phyloP scores from a whole-genome alignment of 53 echinoderm and acorn worm genomes.

The Luidia sarsii region DNA sequence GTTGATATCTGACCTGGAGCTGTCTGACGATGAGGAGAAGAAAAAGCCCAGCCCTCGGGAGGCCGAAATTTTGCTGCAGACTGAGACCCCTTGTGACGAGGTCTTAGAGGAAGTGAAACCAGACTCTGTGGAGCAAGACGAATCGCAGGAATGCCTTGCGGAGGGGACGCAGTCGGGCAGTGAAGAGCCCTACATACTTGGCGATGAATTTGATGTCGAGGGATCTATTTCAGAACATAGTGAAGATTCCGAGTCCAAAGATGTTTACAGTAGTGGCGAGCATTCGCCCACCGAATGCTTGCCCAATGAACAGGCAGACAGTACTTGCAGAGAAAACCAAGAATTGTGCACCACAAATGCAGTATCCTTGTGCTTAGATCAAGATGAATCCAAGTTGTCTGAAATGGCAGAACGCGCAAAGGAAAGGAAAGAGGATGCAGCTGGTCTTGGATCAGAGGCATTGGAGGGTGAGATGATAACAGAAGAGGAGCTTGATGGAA shows the following conservation, averaged over 20 bases:
- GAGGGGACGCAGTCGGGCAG: no score
- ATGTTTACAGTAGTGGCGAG: neutral
- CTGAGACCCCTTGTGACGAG: neutral
- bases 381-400: no score
- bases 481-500: neutral
- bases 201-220: neutral
- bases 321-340: no score
- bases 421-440: no score
- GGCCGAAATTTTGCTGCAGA: neutral
- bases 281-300: no score
- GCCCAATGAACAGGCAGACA: no score
- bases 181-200: no score
- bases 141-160: no score
- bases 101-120: neutral
- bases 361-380: no score
- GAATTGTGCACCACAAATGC: no score
- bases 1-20: constrained; percentile 36
- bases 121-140: neutral
- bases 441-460: neutral
- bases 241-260: neutral
- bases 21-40: neutral
- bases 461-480: neutral
- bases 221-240: neutral
- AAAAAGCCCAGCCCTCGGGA: neutral
- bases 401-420: no score